Percentiles rank a stretch among this genome's conserved stretches.
Conservation (phyloP, 2,797 vertebrate genomes). For the Ara ararauna region DNA sequence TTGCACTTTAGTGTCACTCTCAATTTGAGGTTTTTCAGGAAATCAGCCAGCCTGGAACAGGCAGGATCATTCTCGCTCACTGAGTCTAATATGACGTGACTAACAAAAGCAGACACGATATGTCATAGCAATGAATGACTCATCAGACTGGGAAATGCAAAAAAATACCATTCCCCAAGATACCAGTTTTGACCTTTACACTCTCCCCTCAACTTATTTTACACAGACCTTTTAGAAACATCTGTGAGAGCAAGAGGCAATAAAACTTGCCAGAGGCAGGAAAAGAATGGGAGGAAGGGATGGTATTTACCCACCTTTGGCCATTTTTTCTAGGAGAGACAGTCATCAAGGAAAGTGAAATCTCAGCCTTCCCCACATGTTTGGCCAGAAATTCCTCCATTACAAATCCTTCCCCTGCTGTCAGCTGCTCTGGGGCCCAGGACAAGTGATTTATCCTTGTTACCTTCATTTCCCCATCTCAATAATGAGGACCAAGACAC, state of each 20-base stretch:
- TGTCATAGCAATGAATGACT: slow-evolving; percentile 69
- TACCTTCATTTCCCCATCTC: slow-evolving; percentile 9
- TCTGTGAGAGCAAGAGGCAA: neutral
- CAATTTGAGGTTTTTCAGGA: slow-evolving; percentile 33
- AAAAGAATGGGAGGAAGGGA: neutral
- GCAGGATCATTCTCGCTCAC: slow-evolving; percentile 28
- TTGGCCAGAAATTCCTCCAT: neutral
- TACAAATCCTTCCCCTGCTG: neutral
- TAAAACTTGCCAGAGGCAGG: neutral
- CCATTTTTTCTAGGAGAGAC: neutral
- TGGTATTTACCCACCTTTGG: neutral
- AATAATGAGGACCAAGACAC: neutral
- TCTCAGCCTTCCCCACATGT: neutral
- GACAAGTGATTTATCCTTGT: neutral
- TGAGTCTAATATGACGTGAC: slow-evolving; percentile 65
- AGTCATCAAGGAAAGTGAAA: neutral
- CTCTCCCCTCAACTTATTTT: neutral
- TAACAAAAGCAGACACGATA: slow-evolving; percentile 68
- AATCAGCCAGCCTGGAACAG: slow-evolving; percentile 42
- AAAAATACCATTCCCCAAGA: slow-evolving; percentile 15
- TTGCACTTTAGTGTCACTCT: slow-evolving; percentile 69
- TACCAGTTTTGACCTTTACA: slow-evolving; percentile 53
- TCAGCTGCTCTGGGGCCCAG: neutral
- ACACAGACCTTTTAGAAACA: neutral
- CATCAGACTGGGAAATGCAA: slow-evolving; percentile 39